A percentile compares a stretch with the other conserved stretches of the same genome.
Conservation (phyloP, 2,797 vertebrate species). For the Sebastes hubbsi region DNA sequence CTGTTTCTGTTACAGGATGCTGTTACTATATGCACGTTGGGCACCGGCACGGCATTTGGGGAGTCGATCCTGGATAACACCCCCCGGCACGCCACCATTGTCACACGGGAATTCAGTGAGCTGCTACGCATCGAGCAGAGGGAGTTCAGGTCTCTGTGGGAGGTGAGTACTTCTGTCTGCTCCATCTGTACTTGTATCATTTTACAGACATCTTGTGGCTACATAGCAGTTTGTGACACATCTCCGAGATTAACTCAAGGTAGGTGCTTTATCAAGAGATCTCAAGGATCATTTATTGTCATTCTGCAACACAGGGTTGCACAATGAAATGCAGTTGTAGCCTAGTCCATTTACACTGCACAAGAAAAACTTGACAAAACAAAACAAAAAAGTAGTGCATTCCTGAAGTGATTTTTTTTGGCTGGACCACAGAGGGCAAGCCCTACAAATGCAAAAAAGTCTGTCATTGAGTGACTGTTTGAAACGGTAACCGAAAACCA, state of each 20-base stretch:
- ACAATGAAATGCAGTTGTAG: too few species aligned
- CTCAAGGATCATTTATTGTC: not conserved
- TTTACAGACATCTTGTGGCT: not conserved
- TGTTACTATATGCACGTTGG: conserved; percentile 95
- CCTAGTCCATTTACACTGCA: too few species aligned
- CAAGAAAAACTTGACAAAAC: too few species aligned
- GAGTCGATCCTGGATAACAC: conserved; percentile 98
- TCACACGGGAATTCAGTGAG: conserved; percentile 92
- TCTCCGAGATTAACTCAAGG: not conserved
- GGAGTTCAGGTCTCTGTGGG: conserved; percentile 96
- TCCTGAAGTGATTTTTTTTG: not conserved
- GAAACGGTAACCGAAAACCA: too few species aligned
- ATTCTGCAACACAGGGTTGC: not conserved
- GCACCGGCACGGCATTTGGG: conserved; percentile 94
- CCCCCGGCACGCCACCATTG: conserved; percentile 95
- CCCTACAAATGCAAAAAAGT: too few species aligned
- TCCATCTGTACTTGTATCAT: conserved; percentile 23
- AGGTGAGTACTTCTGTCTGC: conserved; percentile 82
- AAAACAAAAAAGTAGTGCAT: not conserved
- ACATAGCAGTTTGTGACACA: not conserved
- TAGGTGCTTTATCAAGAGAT: not conserved
- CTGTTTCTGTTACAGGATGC: conserved; percentile 86
- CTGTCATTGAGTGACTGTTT: too few species aligned
- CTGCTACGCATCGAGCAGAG: conserved; percentile 95
- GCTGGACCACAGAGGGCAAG: too few species aligned